phyloP scores from a whole-genome alignment of 2,888 invertebrate genomes.

The Volucella inflata region DNA sequence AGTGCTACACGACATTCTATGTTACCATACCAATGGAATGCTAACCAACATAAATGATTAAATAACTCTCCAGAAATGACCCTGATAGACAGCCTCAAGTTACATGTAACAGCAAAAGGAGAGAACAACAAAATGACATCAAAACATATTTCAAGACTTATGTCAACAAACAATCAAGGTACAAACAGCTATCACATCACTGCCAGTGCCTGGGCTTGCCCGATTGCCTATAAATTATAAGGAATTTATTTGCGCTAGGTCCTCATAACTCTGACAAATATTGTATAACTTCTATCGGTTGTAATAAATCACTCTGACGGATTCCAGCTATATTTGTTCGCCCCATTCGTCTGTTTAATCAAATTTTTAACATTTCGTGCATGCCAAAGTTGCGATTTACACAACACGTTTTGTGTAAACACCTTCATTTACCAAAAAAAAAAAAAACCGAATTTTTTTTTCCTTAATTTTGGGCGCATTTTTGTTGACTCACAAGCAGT shows the following conservation, averaged over 20 bases:
- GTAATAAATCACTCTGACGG: conserved; percentile 10
- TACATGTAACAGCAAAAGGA: no score
- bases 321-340: background rate
- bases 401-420: conserved; percentile 32
- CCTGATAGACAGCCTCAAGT: no score
- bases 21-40: no score
- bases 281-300: background rate
- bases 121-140: no score
- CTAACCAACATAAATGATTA: no score
- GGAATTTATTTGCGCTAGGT: background rate
- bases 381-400: conserved; percentile 25
- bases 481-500: conserved; percentile 32
- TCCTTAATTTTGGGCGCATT: conserved; percentile 18
- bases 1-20: no score
- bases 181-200: no score
- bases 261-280: background rate
- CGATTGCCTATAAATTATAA: no score
- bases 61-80: no score
- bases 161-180: no score
- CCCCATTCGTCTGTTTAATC: background rate
- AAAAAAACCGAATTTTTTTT: background rate
- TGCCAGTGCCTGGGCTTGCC: no score
- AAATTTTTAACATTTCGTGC: background rate
- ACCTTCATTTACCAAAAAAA: background rate
- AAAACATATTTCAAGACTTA: no score